A percentile compares a stretch with the other conserved stretches of the same genome.
phyloP scores from a whole-genome alignment of 2,888 invertebrate species.

The Diarsia brunnea region DNA sequence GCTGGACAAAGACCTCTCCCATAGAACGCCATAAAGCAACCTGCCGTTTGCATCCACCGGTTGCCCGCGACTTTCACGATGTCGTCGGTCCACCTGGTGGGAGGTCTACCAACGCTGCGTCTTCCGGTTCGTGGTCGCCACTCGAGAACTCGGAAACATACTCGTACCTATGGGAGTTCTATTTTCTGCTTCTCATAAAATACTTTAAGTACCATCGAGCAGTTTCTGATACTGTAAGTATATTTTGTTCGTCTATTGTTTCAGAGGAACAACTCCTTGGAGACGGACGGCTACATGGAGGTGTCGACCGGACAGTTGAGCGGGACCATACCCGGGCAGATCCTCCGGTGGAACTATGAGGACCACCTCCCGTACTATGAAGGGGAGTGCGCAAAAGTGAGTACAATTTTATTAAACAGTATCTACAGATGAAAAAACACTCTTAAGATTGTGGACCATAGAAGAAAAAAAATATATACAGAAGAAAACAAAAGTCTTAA shows the following conservation, averaged over 20 bases:
- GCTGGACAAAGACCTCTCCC: too few relatives aligned
- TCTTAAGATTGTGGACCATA: neutral
- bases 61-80: too few relatives aligned
- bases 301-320: conserved; percentile 93
- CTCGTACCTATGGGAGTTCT: accelerated
- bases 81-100: too few relatives aligned
- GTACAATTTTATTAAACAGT: neutral
- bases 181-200: conserved; percentile 4
- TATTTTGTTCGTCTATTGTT: conserved; percentile 60
- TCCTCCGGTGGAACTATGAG: conserved; percentile 93
- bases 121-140: too few relatives aligned
- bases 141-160: too few relatives aligned
- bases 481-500: too few relatives aligned
- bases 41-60: too few relatives aligned
- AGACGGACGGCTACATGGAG: conserved; percentile 94
- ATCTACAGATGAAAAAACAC: neutral
- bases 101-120: too few relatives aligned
- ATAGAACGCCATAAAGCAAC: too few relatives aligned
- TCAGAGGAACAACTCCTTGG: conserved; percentile 94
- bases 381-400: conserved; percentile 83
- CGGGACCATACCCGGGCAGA: conserved; percentile 92
- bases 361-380: conserved; percentile 89
- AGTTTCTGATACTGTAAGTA: neutral
- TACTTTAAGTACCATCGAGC: neutral
- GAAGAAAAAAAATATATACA: too few relatives aligned